These are phyloP conservation scores for Caenorhabditis afra DNA, from an alignment of 2,888 invertebrate species.

Conservation along the genomic window DNA sequence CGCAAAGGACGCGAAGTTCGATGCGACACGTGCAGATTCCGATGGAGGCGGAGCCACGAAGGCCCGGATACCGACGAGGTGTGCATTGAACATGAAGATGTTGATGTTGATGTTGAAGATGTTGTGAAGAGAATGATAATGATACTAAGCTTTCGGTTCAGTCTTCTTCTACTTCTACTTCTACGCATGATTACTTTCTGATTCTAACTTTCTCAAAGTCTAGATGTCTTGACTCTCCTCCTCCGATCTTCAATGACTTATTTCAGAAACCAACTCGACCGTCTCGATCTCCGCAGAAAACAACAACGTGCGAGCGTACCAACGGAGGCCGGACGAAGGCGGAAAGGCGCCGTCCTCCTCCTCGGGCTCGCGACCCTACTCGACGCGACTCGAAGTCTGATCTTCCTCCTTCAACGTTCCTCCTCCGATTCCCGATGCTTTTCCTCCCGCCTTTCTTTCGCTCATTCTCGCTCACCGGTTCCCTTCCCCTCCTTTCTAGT, in stretches of 20 bases:
- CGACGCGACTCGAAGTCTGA: slow-evolving; percentile 52
- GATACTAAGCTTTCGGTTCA: background rate
- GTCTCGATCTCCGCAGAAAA: slow-evolving; percentile 54
- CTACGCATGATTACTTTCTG: slow-evolving; percentile 18
- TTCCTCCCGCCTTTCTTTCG: slow-evolving; percentile 3
- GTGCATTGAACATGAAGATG: slow-evolving; percentile 7
- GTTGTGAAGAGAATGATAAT: slow-evolving; percentile 17
- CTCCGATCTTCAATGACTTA: background rate
- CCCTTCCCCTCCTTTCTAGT: slow-evolving; percentile 17
- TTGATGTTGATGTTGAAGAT: background rate
- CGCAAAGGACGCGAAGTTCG: slow-evolving; percentile 42
- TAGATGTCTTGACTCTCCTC: background rate
- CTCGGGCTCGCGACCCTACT: slow-evolving; percentile 25
- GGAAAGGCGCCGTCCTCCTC: slow-evolving; percentile 39
- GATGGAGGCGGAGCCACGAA: slow-evolving; percentile 69
- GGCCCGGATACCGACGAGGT: slow-evolving; percentile 68
- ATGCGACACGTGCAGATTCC: slow-evolving; percentile 67
- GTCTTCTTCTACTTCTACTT: background rate
- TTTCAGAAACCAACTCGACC: slow-evolving; percentile 56
- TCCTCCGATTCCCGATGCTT: background rate
- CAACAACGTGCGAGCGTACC: slow-evolving; percentile 61
- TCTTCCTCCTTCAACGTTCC: slow-evolving; percentile 1
- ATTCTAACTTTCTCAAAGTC: background rate
- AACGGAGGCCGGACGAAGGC: slow-evolving; percentile 63
- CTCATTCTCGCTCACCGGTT: slow-evolving; percentile 58